phyloP scores from a whole-genome alignment of 1,140 invertebrate genomes.

The Drosophila tsacasi region DNA sequence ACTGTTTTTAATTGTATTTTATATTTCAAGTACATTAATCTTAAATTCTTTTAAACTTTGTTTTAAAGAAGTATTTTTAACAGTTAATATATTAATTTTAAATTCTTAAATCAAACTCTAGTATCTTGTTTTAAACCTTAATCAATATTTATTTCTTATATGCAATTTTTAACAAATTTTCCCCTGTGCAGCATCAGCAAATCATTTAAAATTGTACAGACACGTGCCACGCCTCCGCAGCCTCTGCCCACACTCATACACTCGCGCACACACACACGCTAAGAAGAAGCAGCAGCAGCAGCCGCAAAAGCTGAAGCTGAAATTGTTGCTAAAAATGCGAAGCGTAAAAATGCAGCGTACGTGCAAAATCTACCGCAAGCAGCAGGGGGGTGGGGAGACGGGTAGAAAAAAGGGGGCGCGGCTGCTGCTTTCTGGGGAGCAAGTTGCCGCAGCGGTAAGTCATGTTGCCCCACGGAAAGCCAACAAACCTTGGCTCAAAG shows the following conservation, averaged over 20 bases:
- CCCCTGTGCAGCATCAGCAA: constrained; percentile 26
- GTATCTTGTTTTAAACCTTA: not conserved
- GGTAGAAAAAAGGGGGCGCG: not conserved
- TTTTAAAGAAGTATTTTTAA: not conserved
- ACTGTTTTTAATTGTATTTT: not conserved
- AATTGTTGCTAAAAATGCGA: constrained; percentile 69
- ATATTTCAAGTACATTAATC: not conserved
- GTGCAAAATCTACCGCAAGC: constrained; percentile 79
- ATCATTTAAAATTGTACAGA: constrained; percentile 79
- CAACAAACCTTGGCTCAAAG: constrained; percentile 74
- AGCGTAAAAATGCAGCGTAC: constrained; percentile 76
- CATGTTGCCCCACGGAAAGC: constrained; percentile 63
- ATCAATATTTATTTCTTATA: not conserved
- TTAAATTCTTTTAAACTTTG: not conserved
- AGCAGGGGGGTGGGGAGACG: constrained; percentile 4
- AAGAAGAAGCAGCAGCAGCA: constrained; percentile 23
- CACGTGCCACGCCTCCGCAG: constrained; percentile 36
- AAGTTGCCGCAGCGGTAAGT: constrained; percentile 50
- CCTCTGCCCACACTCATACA: constrained; percentile 5
- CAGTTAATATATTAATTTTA: not conserved
- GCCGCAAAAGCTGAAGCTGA: constrained; percentile 29
- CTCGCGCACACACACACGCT: constrained; percentile 15
- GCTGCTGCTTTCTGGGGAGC: not conserved
- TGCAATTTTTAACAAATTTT: not conserved
- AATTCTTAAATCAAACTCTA: not conserved